phyloP scores from a whole-genome alignment of 2,888 invertebrate genomes.

The Tethea ocularis region DNA sequence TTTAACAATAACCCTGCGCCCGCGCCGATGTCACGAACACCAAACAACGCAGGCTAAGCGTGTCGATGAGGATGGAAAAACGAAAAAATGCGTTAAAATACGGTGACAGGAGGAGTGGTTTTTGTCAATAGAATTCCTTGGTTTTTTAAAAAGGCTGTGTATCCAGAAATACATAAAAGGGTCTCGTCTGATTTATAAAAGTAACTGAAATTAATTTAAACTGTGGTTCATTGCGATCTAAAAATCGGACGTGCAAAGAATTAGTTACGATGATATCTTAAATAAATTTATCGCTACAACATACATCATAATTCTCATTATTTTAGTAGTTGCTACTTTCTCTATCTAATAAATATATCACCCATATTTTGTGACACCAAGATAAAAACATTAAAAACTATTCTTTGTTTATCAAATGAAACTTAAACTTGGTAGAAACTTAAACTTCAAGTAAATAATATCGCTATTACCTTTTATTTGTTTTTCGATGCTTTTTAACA shows the following conservation, averaged over 20 bases:
- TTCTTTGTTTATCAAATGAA: conserved; percentile 26
- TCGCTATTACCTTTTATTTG: conserved; percentile 57
- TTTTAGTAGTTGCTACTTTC: background rate
- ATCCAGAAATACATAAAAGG: background rate
- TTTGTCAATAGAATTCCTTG: conserved; percentile 22
- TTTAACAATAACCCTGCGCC: conserved; percentile 77
- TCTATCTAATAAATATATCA: background rate
- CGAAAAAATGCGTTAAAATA: conserved; percentile 41
- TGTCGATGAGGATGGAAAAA: conserved; percentile 50
- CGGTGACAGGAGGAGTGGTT: conserved; percentile 30
- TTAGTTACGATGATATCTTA: background rate
- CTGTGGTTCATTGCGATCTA: background rate
- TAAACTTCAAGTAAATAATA: conserved; percentile 34
- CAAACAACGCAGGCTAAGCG: conserved; percentile 68
- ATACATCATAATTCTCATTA: too few species aligned
- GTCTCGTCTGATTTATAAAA: background rate
- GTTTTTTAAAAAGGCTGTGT: background rate
- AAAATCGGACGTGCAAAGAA: background rate
- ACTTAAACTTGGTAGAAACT: conserved; percentile 31
- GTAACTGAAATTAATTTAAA: background rate
- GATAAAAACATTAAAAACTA: background rate
- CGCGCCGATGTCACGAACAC: conserved; percentile 76
- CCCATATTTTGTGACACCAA: background rate
- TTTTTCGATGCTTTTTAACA: conserved; percentile 48
- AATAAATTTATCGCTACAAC: too few species aligned